These are phyloP conservation scores for Augochlora pura DNA, from an alignment of 1,140 invertebrate species.

Conservation along the genomic window DNA sequence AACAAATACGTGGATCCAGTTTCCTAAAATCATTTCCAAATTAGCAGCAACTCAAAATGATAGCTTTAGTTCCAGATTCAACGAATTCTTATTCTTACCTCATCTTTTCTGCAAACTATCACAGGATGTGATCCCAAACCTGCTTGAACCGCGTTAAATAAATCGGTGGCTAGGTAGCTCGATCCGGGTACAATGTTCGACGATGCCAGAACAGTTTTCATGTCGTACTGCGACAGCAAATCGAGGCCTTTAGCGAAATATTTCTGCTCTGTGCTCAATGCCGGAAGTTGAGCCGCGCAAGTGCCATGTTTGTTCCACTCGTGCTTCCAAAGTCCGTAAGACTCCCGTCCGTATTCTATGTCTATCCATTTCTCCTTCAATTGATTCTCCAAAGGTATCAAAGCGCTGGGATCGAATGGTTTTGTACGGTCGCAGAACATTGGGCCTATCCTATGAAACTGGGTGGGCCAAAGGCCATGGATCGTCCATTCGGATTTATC, in stretches of 20 bases:
- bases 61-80: background rate
- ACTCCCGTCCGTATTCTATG: slow-evolving; percentile 83
- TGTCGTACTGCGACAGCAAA: slow-evolving; percentile 84
- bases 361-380: slow-evolving; percentile 88
- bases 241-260: slow-evolving; percentile 87
- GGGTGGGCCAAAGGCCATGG: slow-evolving; percentile 92
- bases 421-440: slow-evolving; percentile 85
- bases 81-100: slow-evolving; percentile 52
- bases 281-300: slow-evolving; percentile 84
- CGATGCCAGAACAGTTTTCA: slow-evolving; percentile 82
- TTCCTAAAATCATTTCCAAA: slow-evolving; percentile 68
- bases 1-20: slow-evolving; percentile 79
- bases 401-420: slow-evolving; percentile 82
- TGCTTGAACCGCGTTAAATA: slow-evolving; percentile 82
- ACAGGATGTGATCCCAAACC: slow-evolving; percentile 60
- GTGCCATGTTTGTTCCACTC: slow-evolving; percentile 94
- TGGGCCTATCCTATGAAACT: slow-evolving; percentile 84
- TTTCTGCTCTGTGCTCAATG: slow-evolving; percentile 84
- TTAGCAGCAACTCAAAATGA: background rate
- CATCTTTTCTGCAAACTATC: slow-evolving; percentile 63
- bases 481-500: slow-evolving; percentile 86
- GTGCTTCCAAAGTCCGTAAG: slow-evolving; percentile 87
- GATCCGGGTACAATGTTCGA: slow-evolving; percentile 83
- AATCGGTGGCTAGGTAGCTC: slow-evolving; percentile 80
- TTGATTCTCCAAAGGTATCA: slow-evolving; percentile 83